Evolutionary conservation across 2,888 invertebrate genomes (phyloP), one percentile per base, ranked within the genome.

Genomic region (Leistus spinibarbis): DNA sequence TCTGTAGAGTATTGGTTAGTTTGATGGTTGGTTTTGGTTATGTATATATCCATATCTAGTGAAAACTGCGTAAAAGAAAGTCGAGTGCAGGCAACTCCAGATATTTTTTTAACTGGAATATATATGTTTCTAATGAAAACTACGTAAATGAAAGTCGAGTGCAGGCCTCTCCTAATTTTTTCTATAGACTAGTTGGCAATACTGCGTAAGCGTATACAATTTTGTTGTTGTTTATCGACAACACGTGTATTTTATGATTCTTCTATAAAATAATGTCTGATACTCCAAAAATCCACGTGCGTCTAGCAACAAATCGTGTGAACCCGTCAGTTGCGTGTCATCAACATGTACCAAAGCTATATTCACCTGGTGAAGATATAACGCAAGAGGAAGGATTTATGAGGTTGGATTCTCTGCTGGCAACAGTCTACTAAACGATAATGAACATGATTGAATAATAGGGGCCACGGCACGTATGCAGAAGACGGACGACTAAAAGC

Each of bases 391-490:
- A 91, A 81, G 94, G 94, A 81, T 95, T 93, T 85, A 92, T 96
- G 91, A 91, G 94, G 95, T 95, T 86, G 82, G 82, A 17, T 63
- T 62, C 19, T 60, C 17, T 23, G 2, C 9, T 7, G 9, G 24
- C 7, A 20, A 40, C 16, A 63, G 10, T 63, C 23, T 67, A 56
- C 77, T 67, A 24, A 62, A 24, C 54, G 53, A 22, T 17, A 57
- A 7, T 17, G 62, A 53, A 73, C 54, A 60, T 54, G 60, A 66
- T 68, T 65, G 66, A 80, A 80, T 72, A 19, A 60, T 80, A 98
- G 98, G 81, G 99, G 99, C 0, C 99, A 99, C 88, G 99, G 99
- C 56, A 99, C 99, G 0, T 98, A 96, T 82, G 91, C 94, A 70
- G 93, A 93, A 80, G 92, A 93, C 76, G 95, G 94, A 54, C 90